Conservation (phyloP, 2,113 vertebrate genomes). For the Pristiophorus japonicus region DNA sequence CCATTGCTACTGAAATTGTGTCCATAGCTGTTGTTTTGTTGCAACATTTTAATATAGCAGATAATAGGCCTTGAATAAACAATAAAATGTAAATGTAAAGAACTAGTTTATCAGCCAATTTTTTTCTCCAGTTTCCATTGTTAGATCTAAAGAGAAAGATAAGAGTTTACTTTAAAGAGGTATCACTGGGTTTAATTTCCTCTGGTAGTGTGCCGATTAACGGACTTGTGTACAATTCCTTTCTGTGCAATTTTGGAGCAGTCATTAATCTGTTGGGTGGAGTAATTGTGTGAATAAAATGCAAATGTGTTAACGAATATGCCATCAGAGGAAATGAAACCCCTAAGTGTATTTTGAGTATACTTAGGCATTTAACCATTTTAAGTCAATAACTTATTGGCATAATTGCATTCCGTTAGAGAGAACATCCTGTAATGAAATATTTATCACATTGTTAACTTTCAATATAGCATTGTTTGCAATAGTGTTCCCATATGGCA, state of each 20-base stretch:
- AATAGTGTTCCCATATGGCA: background rate
- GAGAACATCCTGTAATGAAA: background rate
- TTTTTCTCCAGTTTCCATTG: background rate
- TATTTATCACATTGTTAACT: slow-evolving; percentile 13
- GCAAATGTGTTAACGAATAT: background rate
- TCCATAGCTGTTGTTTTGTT: slow-evolving; percentile 34
- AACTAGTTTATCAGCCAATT: background rate
- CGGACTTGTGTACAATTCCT: background rate
- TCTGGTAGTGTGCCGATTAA: background rate
- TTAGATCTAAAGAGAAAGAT: background rate
- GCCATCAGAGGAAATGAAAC: background rate
- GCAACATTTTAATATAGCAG: slow-evolving; percentile 1
- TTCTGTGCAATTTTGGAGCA: background rate
- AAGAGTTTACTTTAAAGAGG: background rate
- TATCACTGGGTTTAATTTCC: background rate
- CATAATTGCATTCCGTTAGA: background rate
- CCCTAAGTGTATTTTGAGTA: background rate
- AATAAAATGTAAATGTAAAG: background rate
- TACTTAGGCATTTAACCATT: background rate
- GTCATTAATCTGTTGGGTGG: background rate
- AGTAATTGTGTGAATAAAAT: background rate
- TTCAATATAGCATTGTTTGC: background rate
- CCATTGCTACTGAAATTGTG: background rate
- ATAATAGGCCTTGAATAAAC: background rate
- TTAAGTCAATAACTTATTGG: background rate